These are phyloP conservation scores for Unio pictorum DNA, from an alignment of 2,888 invertebrate species.

Conservation along the genomic window DNA sequence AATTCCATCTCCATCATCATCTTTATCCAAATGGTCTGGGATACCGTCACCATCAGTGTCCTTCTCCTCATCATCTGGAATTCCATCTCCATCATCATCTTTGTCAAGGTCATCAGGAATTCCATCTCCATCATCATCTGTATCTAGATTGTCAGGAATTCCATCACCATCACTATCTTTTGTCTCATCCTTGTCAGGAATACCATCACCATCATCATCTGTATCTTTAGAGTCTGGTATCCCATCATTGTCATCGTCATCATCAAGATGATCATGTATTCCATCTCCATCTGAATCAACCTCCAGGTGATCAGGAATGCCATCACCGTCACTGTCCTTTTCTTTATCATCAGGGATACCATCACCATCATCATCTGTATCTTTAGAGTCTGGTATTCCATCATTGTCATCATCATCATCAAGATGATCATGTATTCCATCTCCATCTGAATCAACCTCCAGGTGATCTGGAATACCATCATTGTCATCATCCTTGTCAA, in stretches of 20 bases:
- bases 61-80: constrained; percentile 53
- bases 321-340: constrained; percentile 39
- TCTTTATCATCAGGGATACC: constrained; percentile 49
- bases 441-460: constrained; percentile 54
- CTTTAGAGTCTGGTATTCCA: constrained; percentile 46
- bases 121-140: constrained; percentile 56
- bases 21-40: constrained; percentile 42
- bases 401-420: constrained; percentile 57
- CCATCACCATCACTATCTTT: constrained; percentile 50
- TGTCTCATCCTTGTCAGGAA: constrained; percentile 40
- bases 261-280: constrained; percentile 51
- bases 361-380: constrained; percentile 43
- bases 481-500: constrained; percentile 59
- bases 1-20: constrained; percentile 54
- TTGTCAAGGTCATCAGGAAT: constrained; percentile 56
- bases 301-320: constrained; percentile 49
- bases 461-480: constrained; percentile 58
- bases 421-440: constrained; percentile 48
- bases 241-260: constrained; percentile 59
- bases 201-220: constrained; percentile 59
- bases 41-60: constrained; percentile 63
- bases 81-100: constrained; percentile 59
- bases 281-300: constrained; percentile 58
- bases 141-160: constrained; percentile 47
- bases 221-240: constrained; percentile 56